Percentiles rank a stretch among this genome's conserved stretches.
These are phyloP conservation scores for Siniperca obscura DNA, from an alignment of 2,797 vertebrate species.

Conservation along the genomic window DNA sequence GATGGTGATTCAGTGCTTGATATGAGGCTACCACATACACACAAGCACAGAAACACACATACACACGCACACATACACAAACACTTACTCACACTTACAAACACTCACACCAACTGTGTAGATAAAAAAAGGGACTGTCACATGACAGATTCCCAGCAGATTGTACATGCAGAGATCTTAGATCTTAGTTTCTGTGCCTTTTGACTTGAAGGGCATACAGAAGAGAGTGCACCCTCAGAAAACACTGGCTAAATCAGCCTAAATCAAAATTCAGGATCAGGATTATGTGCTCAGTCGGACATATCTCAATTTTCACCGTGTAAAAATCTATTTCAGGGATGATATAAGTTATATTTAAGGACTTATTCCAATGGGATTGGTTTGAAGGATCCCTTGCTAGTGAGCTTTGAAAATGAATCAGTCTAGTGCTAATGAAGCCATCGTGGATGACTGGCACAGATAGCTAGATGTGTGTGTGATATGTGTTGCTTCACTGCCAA, in stretches of 20 bases:
- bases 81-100: constrained; percentile 34
- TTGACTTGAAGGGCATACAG: constrained; percentile 68
- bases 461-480: not conserved
- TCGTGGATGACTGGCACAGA: constrained; percentile 27
- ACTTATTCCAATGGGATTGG: constrained; percentile 15
- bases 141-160: constrained; percentile 87
- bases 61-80: not conserved
- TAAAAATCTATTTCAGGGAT: constrained; percentile 21
- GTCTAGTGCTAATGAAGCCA: constrained; percentile 44
- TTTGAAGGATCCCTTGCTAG: constrained; percentile 35
- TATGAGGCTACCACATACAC: constrained; percentile 19
- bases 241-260: constrained; percentile 49
- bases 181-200: constrained; percentile 71
- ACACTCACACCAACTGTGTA: constrained; percentile 55
- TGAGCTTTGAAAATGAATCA: constrained; percentile 37
- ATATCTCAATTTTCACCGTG: constrained; percentile 57
- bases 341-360: constrained; percentile 48
- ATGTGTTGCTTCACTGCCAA: constrained; percentile 23
- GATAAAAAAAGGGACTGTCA: constrained; percentile 82
- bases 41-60: constrained; percentile 2
- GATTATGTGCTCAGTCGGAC: constrained; percentile 54
- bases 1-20: constrained; percentile 47
- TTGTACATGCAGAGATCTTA: constrained; percentile 77
- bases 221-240: constrained; percentile 55
- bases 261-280: constrained; percentile 63